Evolutionary conservation across 92 coral and sea anemone genomes (phyloP).

Genomic region (Phenganax marumi): DNA sequence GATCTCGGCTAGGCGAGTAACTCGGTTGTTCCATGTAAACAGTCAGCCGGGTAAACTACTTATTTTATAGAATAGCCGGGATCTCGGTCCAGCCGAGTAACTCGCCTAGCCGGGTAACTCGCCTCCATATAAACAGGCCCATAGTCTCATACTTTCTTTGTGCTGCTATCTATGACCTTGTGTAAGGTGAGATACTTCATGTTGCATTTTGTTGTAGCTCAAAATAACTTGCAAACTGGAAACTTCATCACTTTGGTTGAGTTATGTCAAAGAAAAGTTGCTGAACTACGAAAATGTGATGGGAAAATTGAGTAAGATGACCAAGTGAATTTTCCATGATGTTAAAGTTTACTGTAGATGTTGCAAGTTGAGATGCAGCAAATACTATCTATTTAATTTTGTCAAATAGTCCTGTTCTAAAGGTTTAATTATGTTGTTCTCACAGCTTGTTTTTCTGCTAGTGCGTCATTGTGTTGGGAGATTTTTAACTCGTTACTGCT

Average conservation of each 20-base stretch:
- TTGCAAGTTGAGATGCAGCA: constrained; percentile 53
- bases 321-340: background rate
- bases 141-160: no score
- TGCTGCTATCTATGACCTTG: no score
- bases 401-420: background rate
- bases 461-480: constrained; percentile 69
- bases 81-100: no score
- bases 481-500: constrained; percentile 83
- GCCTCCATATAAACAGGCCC: no score
- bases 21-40: no score
- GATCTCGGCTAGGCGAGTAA: no score
- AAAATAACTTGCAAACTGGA: constrained; percentile 69
- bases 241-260: constrained; percentile 79
- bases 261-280: constrained; percentile 71
- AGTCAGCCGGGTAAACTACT: no score
- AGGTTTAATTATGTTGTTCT: background rate
- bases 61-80: no score
- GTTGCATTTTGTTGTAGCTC: constrained; percentile 52
- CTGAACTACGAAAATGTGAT: constrained; percentile 68
- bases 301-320: constrained; percentile 25
- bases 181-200: background rate
- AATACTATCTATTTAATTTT: no score
- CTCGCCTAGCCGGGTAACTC: no score
- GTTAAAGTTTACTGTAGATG: background rate
- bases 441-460: constrained; percentile 29